These are phyloP conservation scores for Mesopsocus fuscifrons DNA, from an alignment of 2,888 invertebrate species.

Conservation along the genomic window DNA sequence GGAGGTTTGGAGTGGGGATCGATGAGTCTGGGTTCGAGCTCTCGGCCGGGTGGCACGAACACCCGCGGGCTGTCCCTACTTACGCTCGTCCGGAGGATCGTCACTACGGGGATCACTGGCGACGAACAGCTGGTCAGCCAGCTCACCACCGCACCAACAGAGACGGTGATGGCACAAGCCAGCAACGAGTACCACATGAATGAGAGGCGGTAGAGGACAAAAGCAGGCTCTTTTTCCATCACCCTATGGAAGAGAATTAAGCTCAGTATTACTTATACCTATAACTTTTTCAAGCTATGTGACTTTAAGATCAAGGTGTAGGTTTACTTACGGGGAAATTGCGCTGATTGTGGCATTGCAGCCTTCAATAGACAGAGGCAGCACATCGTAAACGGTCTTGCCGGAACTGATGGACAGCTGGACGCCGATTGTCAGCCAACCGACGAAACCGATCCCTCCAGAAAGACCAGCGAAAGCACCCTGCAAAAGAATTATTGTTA, in stretches of 20 bases:
- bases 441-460: slow-evolving; percentile 19
- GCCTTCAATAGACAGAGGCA: slow-evolving; percentile 15
- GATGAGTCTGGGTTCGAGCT: neutral
- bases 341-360: slow-evolving; percentile 11
- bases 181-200: slow-evolving; percentile 23
- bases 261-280: too few relatives aligned
- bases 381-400: slow-evolving; percentile 15
- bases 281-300: too few relatives aligned
- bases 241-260: slow-evolving; percentile 1
- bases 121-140: slow-evolving; percentile 2
- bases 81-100: slow-evolving; percentile 1
- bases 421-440: slow-evolving; percentile 20
- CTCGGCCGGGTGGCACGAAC: neutral
- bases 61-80: neutral
- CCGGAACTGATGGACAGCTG: slow-evolving; percentile 19
- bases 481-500: slow-evolving; percentile 15
- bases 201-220: slow-evolving; percentile 20
- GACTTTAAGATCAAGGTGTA: too few relatives aligned
- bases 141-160: slow-evolving; percentile 20
- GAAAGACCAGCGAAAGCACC: slow-evolving; percentile 21
- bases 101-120: neutral
- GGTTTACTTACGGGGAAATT: neutral
- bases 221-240: slow-evolving; percentile 15
- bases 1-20: neutral
- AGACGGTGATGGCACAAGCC: slow-evolving; percentile 19